phyloP scores from a whole-genome alignment of 2,113 vertebrate species.

The Callaeas wilsoni region DNA sequence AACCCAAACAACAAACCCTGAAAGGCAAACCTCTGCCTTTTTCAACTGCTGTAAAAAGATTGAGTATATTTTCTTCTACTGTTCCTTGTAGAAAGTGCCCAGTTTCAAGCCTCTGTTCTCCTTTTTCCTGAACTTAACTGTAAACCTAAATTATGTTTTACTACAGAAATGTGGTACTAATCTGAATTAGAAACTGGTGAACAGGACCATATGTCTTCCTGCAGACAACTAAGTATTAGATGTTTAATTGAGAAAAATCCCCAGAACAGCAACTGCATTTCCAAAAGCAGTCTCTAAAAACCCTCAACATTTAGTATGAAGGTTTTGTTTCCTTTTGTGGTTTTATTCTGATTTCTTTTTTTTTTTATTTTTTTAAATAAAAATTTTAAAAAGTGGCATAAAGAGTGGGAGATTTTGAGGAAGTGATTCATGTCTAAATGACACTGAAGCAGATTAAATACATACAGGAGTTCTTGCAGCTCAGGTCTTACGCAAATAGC shows the following conservation, averaged over 20 bases:
- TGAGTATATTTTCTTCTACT: not conserved
- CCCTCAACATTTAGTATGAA: rapidly evolving
- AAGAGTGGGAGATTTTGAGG: not conserved
- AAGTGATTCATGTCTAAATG: not conserved
- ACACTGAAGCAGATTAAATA: not conserved
- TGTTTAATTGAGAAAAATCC: not conserved
- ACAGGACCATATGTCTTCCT: not conserved
- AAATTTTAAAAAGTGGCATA: not conserved
- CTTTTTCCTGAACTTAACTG: not conserved
- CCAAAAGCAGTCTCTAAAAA: not conserved
- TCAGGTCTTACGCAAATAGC: constrained; percentile 11
- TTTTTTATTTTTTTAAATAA: not conserved
- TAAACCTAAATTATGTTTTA: not conserved
- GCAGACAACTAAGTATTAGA: not conserved
- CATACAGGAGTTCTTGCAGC: not conserved
- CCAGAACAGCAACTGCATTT: not conserved
- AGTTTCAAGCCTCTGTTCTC: not conserved
- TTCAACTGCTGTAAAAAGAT: not conserved
- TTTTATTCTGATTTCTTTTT: not conserved
- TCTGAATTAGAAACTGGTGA: not conserved
- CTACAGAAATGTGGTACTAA: not conserved
- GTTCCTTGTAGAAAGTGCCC: not conserved
- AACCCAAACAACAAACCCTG: not conserved
- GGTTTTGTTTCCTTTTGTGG: not conserved
- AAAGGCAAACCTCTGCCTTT: not conserved